Evolutionary conservation across 2,888 invertebrate genomes (phyloP).

Genomic region (Thymelicus acteon): DNA sequence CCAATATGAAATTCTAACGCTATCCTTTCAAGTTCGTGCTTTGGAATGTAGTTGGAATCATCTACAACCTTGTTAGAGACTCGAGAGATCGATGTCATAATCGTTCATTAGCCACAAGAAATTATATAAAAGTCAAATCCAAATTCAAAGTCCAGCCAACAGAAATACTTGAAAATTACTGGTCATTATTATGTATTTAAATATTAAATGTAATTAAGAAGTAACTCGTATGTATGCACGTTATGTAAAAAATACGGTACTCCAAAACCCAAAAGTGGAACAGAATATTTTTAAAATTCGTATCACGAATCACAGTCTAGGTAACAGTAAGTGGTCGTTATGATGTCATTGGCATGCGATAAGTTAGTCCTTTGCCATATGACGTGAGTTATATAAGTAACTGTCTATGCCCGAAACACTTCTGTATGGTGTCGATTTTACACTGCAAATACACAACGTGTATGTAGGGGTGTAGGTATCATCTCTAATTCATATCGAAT

Average conservation of each 20-base stretch:
- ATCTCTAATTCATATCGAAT: no score
- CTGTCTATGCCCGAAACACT: slow-evolving; percentile 37
- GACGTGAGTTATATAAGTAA: slow-evolving; percentile 60
- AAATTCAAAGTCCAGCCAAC: no score
- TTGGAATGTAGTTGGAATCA: background rate
- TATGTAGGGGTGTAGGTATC: no score
- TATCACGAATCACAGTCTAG: slow-evolving; percentile 68
- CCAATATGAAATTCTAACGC: slow-evolving; percentile 3
- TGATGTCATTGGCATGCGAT: slow-evolving; percentile 79
- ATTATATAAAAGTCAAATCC: no score
- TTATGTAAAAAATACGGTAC: slow-evolving; percentile 7
- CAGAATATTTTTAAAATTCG: slow-evolving; percentile 55
- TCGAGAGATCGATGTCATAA: background rate
- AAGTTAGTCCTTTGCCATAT: slow-evolving; percentile 64
- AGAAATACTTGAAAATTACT: no score
- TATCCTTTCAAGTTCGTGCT: slow-evolving; percentile 4
- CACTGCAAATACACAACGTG: background rate
- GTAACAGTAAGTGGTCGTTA: slow-evolving; percentile 73
- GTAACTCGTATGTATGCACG: background rate
- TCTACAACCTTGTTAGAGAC: background rate
- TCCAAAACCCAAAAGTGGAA: slow-evolving; percentile 27
- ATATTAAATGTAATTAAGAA: background rate
- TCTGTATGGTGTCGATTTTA: background rate
- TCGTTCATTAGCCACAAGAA: no score
- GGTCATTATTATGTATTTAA: no score